phyloP scores from a whole-genome alignment of 2,888 invertebrate species.

The Drosophila vallismaia region DNA sequence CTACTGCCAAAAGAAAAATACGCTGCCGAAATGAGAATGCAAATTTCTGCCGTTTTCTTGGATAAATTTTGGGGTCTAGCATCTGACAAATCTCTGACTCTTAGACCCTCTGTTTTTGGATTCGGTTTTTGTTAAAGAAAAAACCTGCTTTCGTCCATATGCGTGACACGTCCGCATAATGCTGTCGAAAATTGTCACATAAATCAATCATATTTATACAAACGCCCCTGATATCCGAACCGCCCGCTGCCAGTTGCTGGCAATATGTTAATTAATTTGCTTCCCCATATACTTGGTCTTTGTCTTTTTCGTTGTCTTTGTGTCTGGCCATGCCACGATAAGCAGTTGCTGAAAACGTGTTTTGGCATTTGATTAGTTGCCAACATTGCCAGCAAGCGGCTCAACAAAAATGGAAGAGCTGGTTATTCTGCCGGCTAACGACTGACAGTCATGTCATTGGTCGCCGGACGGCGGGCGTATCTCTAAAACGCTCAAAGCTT shows the following conservation, averaged over 20 bases:
- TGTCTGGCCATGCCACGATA: slow-evolving; percentile 44
- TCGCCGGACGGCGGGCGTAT: slow-evolving; percentile 23
- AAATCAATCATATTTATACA: slow-evolving; percentile 82
- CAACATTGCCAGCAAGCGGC: slow-evolving; percentile 25
- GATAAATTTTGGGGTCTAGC: not conserved
- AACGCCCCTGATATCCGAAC: slow-evolving; percentile 71
- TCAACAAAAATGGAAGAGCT: slow-evolving; percentile 12
- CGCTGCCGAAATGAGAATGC: slow-evolving; percentile 49
- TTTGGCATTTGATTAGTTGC: slow-evolving; percentile 69
- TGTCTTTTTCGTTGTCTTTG: slow-evolving; percentile 8
- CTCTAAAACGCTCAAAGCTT: not conserved
- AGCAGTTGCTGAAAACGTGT: slow-evolving; percentile 73
- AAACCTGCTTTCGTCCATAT: slow-evolving; percentile 45
- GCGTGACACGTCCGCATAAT: slow-evolving; percentile 75
- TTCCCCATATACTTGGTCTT: slow-evolving; percentile 13
- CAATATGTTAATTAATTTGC: slow-evolving; percentile 46
- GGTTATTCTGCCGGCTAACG: slow-evolving; percentile 23
- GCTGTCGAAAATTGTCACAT: slow-evolving; percentile 81
- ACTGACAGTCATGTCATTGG: slow-evolving; percentile 40
- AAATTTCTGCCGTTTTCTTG: slow-evolving; percentile 40
- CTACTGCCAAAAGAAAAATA: not conserved
- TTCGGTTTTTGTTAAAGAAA: not conserved
- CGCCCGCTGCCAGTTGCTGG: slow-evolving; percentile 43
- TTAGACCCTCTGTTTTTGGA: not conserved
- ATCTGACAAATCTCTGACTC: slow-evolving; percentile 4